Base-by-base conservation (phyloP, 1,140 invertebrate species). In the Sogatella furcifera region DNA sequence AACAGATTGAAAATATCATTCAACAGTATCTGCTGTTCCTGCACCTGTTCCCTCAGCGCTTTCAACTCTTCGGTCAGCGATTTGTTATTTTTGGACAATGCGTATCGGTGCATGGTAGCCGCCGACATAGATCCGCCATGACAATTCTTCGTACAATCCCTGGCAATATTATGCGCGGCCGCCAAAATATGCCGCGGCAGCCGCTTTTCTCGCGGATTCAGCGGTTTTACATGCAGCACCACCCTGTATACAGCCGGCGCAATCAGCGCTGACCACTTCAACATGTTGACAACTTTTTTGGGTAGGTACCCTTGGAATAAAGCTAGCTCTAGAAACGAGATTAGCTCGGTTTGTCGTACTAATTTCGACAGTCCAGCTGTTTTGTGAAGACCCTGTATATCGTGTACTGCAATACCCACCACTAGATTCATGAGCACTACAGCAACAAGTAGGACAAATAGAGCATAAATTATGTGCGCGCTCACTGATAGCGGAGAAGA, bases 351-450 rank as follows among this genome's bases (percentile, higher is more conserved):
- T 69, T 88, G 85, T n/a, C 85, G 76, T 6, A 88, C 86, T 1
- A 89, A 73, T 67, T 88, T 86, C 0, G 84, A 85, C 1, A 89
- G 71, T 0, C 84, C 85, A 0, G 86, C 86, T 0, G 85, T 88
- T 72, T 87, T 88, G 62, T 87, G 84, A 0, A 89, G 71, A 0
- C 85, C 83, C 69, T 89, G 85, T 54, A 89, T 89, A 69, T 90
- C 86, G 60, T 87, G 84, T 0, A 90, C 88, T 0, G 88, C 87
- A 60, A 90, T 86, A 65, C 87, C 88, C 13, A 90, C 84, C 0
- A 90, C 68, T 0, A 90, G 71, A 73, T 90, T 90, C 87, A 90
- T 90, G 21, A 90, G 70, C 9, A 90, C 86, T 14, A 90, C 86
- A 5, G 87, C 88, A 2, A 90, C 86, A 64, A 89, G 85, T 10